Evolutionary conservation across 2,797 vertebrate genomes (phyloP).

Genomic region (Craterocephalus amniculus): DNA sequence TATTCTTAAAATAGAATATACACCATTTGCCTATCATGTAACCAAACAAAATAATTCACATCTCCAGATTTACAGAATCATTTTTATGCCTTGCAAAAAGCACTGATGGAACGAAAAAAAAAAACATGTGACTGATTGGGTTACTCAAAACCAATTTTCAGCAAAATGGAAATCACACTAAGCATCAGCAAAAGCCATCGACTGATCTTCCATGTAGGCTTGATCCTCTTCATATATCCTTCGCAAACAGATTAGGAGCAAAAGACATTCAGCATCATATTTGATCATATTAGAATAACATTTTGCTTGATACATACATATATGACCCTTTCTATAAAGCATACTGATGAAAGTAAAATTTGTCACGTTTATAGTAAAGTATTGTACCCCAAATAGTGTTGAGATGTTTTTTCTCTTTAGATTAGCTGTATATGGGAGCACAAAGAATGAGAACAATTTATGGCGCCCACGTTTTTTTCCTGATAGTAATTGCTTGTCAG

Average conservation of each 20-base stretch:
- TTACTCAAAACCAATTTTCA: not conserved
- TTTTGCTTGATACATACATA: not conserved
- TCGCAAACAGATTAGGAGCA: not conserved
- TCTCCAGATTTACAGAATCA: not conserved
- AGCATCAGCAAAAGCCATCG: constrained; percentile 10
- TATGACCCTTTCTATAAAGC: not conserved
- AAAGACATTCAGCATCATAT: not conserved
- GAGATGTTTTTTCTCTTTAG: not conserved
- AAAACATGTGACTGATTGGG: not conserved
- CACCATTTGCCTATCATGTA: constrained; percentile 21
- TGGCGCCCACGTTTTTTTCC: not conserved
- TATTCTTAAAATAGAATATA: too few species aligned
- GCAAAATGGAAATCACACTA: not conserved
- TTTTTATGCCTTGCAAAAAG: constrained; percentile 8
- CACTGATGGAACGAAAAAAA: not conserved
- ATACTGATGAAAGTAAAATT: not conserved
- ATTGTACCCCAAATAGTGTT: not conserved
- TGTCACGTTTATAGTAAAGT: not conserved
- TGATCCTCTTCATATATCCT: constrained; percentile 7
- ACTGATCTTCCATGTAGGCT: constrained; percentile 1
- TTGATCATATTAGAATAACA: too few species aligned
- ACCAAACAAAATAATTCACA: constrained; percentile 5
- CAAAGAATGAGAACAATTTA: not conserved
- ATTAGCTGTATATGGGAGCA: not conserved
- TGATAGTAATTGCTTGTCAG: not conserved